Evolutionary conservation across 1,140 invertebrate genomes (phyloP).

Genomic region (Bombus waltoni): DNA sequence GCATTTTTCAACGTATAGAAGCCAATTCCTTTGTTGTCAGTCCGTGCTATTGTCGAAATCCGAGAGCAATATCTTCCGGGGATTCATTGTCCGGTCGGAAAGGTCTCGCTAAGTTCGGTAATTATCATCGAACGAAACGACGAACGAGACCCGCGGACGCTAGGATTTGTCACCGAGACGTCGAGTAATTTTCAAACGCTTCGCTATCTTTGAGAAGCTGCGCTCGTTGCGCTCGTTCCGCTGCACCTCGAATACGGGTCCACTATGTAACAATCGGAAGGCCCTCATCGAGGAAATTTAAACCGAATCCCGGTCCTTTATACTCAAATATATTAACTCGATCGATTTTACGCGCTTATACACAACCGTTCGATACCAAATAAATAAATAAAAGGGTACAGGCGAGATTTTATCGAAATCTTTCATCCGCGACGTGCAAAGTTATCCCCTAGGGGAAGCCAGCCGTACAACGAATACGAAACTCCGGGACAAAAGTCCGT

Average conservation of each 20-base stretch:
- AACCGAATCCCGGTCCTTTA: not conserved
- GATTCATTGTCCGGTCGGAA: not conserved
- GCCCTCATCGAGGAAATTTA: not conserved
- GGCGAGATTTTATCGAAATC: slow-evolving; percentile 41
- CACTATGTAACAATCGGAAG: not conserved
- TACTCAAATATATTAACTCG: not conserved
- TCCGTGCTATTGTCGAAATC: not conserved
- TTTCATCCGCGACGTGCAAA: not conserved
- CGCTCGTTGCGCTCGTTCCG: too few relatives aligned
- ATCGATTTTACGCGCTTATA: not conserved
- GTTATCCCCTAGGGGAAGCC: not conserved
- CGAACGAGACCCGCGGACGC: not conserved
- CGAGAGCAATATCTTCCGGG: not conserved
- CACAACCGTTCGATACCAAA: not conserved
- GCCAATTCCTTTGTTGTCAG: not conserved
- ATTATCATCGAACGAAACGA: not conserved
- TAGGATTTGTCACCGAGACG: not conserved
- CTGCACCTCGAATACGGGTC: slow-evolving; percentile 10
- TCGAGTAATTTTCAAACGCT: not conserved
- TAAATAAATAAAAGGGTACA: slow-evolving; percentile 3
- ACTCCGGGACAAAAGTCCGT: slow-evolving; percentile 35
- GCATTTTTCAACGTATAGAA: not conserved
- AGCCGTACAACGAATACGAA: slow-evolving; percentile 40
- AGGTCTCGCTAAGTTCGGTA: not conserved
- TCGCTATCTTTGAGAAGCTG: not conserved